Evolutionary conservation across 2,797 vertebrate genomes (phyloP), one percentile per base, ranked within the genome.

Genomic region (Coilia nasus): DNA sequence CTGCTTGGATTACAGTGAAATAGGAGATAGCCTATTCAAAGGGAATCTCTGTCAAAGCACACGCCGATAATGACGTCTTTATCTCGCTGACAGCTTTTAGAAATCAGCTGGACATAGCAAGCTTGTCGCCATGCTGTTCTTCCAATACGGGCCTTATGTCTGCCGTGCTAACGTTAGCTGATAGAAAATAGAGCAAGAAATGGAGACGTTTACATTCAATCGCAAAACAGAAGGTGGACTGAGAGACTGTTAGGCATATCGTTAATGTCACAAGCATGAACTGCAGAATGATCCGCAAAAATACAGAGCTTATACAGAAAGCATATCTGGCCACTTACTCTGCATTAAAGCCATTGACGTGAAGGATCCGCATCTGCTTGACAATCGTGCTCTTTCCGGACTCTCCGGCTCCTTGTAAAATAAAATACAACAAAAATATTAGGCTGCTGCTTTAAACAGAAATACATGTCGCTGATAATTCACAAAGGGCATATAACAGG

Each of bases 321-420:
- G 23, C 71, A 44, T 41, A 44, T 78, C 71, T 17, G 25, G 47
- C 83, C 46, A 94, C 97, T 98, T 94, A 99, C 98, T 99, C 98
- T 89, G 96, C 93, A 89, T 99, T 98, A 93, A 99, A 99, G 89
- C 98, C 98, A 85, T 99, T 97, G 80, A 99, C 97, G 81, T 99
- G 98, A 89, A 99, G 96, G 92, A 99, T 99, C 95, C 96, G 96
- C 98, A 99, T 99, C 92, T 99, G 98, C 93, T 99, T 99, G 91
- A 99, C 98, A 81, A 99, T 98, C 21, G 98, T 99, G 93, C 98
- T 99, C 94, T 99, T 99, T 92, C 98, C 98, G 59, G 98, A 99
- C 93, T 99, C 98, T 86, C 98, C 98, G 89, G 98, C 98, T 89
- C 98, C 98, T 99, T 91, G 78, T 94, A 93, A 89, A 91, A 71